Conservation (phyloP, 92 coral and sea anemone genomes). For the Palythoa caribaeorum region DNA sequence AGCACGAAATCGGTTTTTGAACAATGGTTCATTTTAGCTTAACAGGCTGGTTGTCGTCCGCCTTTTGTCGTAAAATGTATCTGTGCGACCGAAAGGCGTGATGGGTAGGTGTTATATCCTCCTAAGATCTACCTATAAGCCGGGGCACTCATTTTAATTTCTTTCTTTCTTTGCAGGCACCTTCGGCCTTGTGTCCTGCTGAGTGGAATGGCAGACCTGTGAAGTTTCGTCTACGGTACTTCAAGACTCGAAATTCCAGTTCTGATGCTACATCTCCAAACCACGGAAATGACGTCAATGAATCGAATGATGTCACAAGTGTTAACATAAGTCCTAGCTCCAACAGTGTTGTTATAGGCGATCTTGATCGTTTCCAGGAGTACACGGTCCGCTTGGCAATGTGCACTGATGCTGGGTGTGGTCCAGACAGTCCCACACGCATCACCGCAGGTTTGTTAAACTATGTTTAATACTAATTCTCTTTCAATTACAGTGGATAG, state of each 20-base stretch:
- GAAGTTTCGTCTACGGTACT: conserved; percentile 21
- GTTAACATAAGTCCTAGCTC: background rate
- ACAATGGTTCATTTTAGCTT: too few relatives aligned
- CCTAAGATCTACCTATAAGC: background rate
- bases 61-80: too few relatives aligned
- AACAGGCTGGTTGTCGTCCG: too few relatives aligned
- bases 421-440: background rate
- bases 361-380: conserved; percentile 16
- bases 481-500: background rate
- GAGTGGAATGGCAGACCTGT: conserved; percentile 22
- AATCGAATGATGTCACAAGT: background rate
- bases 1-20: too few relatives aligned
- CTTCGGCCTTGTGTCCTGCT: background rate
- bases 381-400: background rate
- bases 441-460: conserved; percentile 7
- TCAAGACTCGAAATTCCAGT: background rate
- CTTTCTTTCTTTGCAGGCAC: background rate
- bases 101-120: too few relatives aligned
- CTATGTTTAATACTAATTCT: too few relatives aligned
- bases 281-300: conserved; percentile 16
- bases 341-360: conserved; percentile 1
- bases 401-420: conserved; percentile 44
- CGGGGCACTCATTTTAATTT: background rate
- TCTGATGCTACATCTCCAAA: background rate
- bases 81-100: too few relatives aligned